Evolutionary conservation across 2,113 vertebrate genomes (phyloP).

Genomic region (Tricholaema leucomelas): DNA sequence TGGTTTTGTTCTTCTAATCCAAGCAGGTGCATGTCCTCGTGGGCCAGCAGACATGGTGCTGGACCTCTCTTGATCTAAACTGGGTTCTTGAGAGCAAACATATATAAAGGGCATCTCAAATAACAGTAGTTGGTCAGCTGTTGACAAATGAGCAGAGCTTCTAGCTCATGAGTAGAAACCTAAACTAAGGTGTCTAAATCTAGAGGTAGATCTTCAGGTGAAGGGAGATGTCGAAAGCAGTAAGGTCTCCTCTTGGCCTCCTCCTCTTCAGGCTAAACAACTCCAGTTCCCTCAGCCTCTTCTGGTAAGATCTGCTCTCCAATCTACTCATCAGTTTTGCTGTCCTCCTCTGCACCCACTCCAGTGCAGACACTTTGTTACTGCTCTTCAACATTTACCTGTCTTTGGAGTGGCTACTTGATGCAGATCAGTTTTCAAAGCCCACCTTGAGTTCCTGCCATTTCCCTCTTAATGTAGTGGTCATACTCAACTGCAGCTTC

Average conservation of each 20-base stretch:
- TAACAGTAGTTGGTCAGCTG: not conserved
- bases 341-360: no score
- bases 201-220: not conserved
- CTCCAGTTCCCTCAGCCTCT: no score
- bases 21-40: accelerated
- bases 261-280: no score
- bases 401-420: not conserved
- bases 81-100: not conserved
- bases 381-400: not conserved
- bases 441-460: not conserved
- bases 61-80: not conserved
- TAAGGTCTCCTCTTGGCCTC: no score
- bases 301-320: no score
- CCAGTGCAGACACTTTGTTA: not conserved
- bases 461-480: not conserved
- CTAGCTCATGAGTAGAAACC: not conserved
- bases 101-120: not conserved
- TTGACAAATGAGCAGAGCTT: not conserved
- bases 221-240: no score
- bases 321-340: no score
- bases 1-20: not conserved
- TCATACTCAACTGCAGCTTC: not conserved
- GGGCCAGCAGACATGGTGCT: not conserved
- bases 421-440: slow-evolving; percentile 1
- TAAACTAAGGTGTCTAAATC: not conserved